phyloP scores from a whole-genome alignment of 2,797 vertebrate species.

The Fistularia tabacaria region DNA sequence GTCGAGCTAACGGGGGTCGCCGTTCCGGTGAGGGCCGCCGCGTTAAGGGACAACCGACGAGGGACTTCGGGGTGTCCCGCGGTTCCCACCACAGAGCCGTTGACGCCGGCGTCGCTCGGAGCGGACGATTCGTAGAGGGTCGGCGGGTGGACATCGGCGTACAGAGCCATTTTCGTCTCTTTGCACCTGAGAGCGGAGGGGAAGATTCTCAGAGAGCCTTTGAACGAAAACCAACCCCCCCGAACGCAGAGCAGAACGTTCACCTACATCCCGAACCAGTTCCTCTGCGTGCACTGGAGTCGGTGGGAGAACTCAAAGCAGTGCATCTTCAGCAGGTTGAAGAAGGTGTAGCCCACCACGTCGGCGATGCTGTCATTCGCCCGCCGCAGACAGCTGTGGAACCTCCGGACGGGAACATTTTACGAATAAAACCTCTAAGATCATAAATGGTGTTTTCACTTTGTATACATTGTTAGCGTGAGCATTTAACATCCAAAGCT shows the following conservation, averaged over 20 bases:
- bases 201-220: too few species aligned
- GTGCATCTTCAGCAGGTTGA: slow-evolving; percentile 83
- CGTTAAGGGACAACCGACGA: slow-evolving; percentile 5
- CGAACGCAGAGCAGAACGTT: neutral
- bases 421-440: too few species aligned
- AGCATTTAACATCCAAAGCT: too few species aligned
- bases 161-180: slow-evolving; percentile 57
- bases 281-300: slow-evolving; percentile 76
- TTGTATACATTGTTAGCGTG: too few species aligned
- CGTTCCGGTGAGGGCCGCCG: rapidly evolving
- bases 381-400: slow-evolving; percentile 75
- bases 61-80: neutral
- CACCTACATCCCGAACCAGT: slow-evolving; percentile 85
- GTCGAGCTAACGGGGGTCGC: neutral
- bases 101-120: slow-evolving; percentile 17
- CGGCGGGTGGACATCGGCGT: slow-evolving; percentile 76
- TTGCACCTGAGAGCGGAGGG: slow-evolving; percentile 76
- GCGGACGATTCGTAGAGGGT: slow-evolving; percentile 58
- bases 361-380: slow-evolving; percentile 76
- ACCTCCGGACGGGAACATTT: slow-evolving; percentile 60
- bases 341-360: slow-evolving; percentile 83
- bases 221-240: too few species aligned
- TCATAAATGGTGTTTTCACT: too few species aligned
- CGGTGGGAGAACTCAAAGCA: slow-evolving; percentile 82
- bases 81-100: slow-evolving; percentile 20